Evolutionary conservation across 2,797 vertebrate species (phyloP).

Genomic region (Kryptopterus vitreolus): DNA sequence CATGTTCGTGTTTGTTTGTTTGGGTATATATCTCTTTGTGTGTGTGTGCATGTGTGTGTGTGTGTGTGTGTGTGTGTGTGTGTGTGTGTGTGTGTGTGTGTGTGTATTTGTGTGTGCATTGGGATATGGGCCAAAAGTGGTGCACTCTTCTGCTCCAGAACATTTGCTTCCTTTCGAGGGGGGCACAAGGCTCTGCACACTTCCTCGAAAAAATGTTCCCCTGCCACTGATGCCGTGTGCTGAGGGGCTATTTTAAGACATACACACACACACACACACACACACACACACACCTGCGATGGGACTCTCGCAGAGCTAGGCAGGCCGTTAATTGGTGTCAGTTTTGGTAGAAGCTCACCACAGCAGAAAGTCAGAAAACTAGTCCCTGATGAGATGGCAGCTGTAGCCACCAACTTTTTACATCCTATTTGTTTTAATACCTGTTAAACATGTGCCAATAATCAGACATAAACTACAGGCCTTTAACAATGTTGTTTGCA

Average conservation of each 20-base stretch:
- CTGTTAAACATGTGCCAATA: background rate
- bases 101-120: conserved; percentile 53
- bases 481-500: background rate
- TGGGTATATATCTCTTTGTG: no score
- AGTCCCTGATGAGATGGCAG: conserved; percentile 28
- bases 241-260: conserved; percentile 49
- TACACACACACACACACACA: conserved; percentile 44
- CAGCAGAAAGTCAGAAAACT: conserved; percentile 35
- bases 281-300: conserved; percentile 48
- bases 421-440: conserved; percentile 12
- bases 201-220: conserved; percentile 51
- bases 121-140: conserved; percentile 66
- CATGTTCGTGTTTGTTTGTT: conserved; percentile 28
- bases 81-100: conserved; percentile 53
- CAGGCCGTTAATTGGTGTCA: conserved; percentile 40
- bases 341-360: conserved; percentile 33
- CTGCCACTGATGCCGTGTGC: conserved; percentile 44
- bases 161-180: conserved; percentile 71
- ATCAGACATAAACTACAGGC: background rate
- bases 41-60: conserved; percentile 33
- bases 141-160: conserved; percentile 65
- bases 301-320: conserved; percentile 36
- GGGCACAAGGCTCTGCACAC: conserved; percentile 60
- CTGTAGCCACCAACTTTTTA: conserved; percentile 12
- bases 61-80: conserved; percentile 55